A percentile compares a stretch with the other conserved stretches of the same genome.
Conservation (phyloP, 1,140 invertebrate genomes). For the Caenorhabditis inopinata region DNA sequence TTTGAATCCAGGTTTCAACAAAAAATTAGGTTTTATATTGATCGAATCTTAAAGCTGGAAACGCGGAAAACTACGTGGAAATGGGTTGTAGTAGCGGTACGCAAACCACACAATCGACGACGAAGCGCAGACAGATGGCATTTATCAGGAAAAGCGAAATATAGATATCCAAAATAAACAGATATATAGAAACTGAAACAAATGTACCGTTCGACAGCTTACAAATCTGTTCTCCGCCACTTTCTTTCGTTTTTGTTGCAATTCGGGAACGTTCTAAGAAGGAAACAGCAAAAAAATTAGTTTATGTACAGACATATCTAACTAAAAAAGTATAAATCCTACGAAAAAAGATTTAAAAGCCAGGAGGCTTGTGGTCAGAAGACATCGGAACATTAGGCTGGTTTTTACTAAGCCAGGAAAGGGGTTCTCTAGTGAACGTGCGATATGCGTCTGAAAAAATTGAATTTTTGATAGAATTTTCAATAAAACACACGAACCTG, state of each 20-base stretch:
- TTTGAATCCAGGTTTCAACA: not conserved
- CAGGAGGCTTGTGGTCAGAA: not conserved
- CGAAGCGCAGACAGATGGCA: not conserved
- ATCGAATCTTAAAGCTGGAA: constrained; percentile 5
- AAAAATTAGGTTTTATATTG: too few species aligned
- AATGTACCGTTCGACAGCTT: too few species aligned
- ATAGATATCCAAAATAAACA: too few species aligned
- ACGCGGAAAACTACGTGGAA: not conserved
- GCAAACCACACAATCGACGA: not conserved
- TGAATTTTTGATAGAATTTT: too few species aligned
- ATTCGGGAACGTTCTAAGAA: too few species aligned
- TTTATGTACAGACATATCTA: not conserved
- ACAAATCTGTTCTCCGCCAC: too few species aligned
- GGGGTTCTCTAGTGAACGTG: constrained; percentile 6
- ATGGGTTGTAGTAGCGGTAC: not conserved
- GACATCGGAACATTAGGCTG: not conserved
- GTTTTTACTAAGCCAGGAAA: not conserved
- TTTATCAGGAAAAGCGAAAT: too few species aligned
- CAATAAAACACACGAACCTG: not conserved
- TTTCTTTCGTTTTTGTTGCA: too few species aligned
- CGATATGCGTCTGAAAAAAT: not conserved
- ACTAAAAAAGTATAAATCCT: not conserved
- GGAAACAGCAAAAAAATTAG: not conserved
- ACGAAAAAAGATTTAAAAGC: not conserved
- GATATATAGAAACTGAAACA: too few species aligned